A percentile compares a stretch with the other conserved stretches of the same genome.
These are phyloP conservation scores for Poeciliopsis prolifica DNA, from an alignment of 2,113 vertebrate genomes.

Conservation along the genomic window DNA sequence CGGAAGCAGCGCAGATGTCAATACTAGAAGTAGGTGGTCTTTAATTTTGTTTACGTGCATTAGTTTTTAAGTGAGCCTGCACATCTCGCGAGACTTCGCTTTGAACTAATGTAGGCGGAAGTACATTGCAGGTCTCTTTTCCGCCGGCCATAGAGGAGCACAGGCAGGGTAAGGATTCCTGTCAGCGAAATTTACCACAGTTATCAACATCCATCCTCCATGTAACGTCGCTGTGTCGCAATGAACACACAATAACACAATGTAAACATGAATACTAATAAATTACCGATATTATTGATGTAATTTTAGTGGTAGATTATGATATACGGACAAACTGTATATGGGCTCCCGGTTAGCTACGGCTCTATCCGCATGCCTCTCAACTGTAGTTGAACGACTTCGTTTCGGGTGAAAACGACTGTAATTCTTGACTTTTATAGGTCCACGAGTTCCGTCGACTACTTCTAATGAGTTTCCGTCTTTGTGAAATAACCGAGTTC, in stretches of 20 bases:
- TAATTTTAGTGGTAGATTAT: constrained; percentile 3
- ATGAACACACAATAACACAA: not conserved
- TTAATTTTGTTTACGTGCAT: not conserved
- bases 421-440: not conserved
- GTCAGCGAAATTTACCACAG: not conserved
- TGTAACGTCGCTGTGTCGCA: not conserved
- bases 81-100: constrained; percentile 78
- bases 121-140: constrained; percentile 77
- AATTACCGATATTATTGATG: constrained; percentile 21
- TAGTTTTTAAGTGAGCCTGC: accelerated
- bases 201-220: constrained; percentile 81
- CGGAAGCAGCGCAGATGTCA: not conserved
- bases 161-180: constrained; percentile 81
- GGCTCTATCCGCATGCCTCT: constrained; percentile 58
- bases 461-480: too few relatives aligned
- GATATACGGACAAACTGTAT: not conserved
- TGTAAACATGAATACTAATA: not conserved
- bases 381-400: not conserved
- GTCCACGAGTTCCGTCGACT: not conserved
- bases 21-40: accelerated
- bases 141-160: constrained; percentile 82
- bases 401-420: not conserved
- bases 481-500: not conserved
- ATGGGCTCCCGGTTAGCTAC: not conserved
- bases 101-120: constrained; percentile 80